Percentiles rank a stretch among this genome's conserved stretches.
Conservation (phyloP, 2,113 vertebrate species). For the Crotophaga sulcirostris region DNA sequence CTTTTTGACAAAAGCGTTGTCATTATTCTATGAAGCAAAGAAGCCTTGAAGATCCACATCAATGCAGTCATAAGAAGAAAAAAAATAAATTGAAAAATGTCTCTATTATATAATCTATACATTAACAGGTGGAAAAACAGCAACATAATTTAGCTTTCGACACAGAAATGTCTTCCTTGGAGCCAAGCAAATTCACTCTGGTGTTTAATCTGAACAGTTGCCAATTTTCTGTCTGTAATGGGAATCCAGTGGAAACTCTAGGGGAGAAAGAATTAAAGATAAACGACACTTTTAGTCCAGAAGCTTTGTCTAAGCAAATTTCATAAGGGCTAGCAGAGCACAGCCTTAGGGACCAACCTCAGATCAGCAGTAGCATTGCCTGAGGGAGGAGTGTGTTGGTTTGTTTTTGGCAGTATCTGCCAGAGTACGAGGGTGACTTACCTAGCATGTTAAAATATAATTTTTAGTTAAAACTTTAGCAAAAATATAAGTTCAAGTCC, state of each 20-base stretch:
- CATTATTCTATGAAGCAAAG: not conserved
- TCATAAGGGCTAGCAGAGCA: not conserved
- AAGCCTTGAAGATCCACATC: not conserved
- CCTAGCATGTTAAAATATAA: not conserved
- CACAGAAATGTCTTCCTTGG: slow-evolving; percentile 50
- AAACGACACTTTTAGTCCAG: not conserved
- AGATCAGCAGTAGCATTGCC: not conserved
- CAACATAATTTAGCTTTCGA: slow-evolving; percentile 54
- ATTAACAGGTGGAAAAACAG: slow-evolving; percentile 69
- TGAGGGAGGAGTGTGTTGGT: not conserved
- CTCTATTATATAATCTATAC: slow-evolving; percentile 46
- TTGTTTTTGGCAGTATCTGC: not conserved
- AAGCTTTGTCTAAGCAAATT: not conserved
- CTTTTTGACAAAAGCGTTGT: not conserved
- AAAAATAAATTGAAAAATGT: slow-evolving; percentile 15
- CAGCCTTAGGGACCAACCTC: not conserved
- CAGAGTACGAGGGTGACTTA: not conserved
- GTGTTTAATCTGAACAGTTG: slow-evolving; percentile 70
- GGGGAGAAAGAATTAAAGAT: slow-evolving; percentile 40
- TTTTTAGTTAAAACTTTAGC: not conserved
- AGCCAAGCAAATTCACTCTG: slow-evolving; percentile 56
- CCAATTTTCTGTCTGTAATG: slow-evolving; percentile 61
- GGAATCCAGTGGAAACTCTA: slow-evolving; percentile 52
- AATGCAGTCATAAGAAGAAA: not conserved
- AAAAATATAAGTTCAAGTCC: not conserved